A percentile compares a stretch with the other conserved stretches of the same genome.
These are phyloP conservation scores for Timema cristinae DNA, from an alignment of 2,888 invertebrate genomes.

Conservation along the genomic window DNA sequence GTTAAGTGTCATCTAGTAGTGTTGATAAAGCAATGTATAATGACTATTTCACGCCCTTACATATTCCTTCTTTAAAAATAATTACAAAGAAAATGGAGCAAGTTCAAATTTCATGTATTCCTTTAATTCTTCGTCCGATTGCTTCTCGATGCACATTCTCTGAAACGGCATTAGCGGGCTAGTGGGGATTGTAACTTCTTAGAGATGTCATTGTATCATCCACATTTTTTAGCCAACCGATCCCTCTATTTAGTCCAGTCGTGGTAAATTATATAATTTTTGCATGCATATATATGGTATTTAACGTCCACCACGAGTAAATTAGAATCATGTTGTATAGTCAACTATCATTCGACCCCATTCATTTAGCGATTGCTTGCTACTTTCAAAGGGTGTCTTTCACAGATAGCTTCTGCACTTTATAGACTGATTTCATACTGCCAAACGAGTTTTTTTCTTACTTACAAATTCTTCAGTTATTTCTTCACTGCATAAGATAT, in stretches of 20 bases:
- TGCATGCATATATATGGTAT: background rate
- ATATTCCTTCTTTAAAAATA: background rate
- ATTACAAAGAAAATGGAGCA: slow-evolving; percentile 13
- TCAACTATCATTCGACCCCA: too few relatives aligned
- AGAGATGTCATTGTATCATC: background rate
- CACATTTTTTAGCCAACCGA: background rate
- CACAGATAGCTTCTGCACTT: too few relatives aligned
- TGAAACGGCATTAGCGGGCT: background rate
- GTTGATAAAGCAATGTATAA: background rate
- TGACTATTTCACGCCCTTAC: background rate
- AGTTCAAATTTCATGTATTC: slow-evolving; percentile 7
- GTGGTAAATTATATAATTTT: background rate
- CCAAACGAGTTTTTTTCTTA: too few relatives aligned
- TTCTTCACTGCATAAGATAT: too few relatives aligned
- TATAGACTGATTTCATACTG: too few relatives aligned
- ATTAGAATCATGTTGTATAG: background rate
- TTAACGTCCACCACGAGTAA: background rate
- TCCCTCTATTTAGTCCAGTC: background rate
- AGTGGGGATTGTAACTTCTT: too few relatives aligned
- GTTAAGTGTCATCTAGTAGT: background rate
- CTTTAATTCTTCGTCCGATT: background rate
- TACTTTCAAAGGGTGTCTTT: too few relatives aligned
- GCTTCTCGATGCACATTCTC: slow-evolving; percentile 2
- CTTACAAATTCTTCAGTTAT: too few relatives aligned
- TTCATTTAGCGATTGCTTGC: too few relatives aligned